Conservation (phyloP, 2,113 vertebrate species). For the Candoia aspera region DNA sequence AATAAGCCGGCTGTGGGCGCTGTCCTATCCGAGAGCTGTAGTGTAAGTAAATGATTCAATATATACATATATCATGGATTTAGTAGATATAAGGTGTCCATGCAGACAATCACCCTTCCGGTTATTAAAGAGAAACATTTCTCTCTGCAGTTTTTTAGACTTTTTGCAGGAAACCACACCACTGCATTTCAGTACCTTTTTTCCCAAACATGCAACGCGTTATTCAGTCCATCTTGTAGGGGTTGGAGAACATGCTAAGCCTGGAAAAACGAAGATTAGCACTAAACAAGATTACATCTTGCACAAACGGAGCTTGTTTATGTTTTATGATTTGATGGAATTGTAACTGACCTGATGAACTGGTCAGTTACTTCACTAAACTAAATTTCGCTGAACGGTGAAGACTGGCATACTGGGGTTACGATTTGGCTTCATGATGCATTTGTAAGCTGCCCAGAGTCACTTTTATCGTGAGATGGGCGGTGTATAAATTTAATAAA, state of each 20-base stretch:
- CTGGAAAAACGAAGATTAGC: not conserved
- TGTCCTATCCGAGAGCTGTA: conserved; percentile 84
- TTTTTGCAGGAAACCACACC: not conserved
- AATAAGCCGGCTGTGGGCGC: conserved; percentile 78
- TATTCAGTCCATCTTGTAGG: not conserved
- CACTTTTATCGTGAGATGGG: no score
- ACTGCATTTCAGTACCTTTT: not conserved
- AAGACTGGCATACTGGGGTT: no score
- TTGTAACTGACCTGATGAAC: not conserved
- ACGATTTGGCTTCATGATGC: no score
- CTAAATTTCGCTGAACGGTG: no score
- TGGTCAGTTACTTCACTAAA: no score
- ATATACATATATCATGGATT: not conserved
- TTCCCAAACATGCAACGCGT: not conserved
- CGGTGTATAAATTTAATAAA: no score
- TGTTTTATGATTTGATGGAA: not conserved
- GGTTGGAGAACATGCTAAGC: not conserved
- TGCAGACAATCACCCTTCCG: not conserved
- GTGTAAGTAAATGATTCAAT: conserved; percentile 81
- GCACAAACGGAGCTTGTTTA: not conserved
- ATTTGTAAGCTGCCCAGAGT: no score
- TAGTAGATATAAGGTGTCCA: not conserved
- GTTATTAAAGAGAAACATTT: not conserved
- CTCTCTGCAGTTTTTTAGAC: not conserved
- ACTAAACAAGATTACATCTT: not conserved